Evolutionary conservation across 2,797 vertebrate genomes (phyloP), one percentile per base, ranked within the genome.

Genomic region (Ceryle rudis): DNA sequence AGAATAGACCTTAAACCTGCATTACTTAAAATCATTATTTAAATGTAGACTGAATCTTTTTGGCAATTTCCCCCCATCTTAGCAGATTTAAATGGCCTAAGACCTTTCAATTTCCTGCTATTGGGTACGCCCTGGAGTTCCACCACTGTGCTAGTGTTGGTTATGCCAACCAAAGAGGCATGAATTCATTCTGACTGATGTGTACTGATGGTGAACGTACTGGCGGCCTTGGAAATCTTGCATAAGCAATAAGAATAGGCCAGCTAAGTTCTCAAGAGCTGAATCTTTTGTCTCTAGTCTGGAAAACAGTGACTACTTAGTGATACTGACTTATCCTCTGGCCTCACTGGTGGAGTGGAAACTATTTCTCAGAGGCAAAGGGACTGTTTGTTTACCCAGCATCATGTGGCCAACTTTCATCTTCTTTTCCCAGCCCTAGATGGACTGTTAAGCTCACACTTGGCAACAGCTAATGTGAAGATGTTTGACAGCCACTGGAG

Each of bases 401-500:
- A 37, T 87, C 46, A 33, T 65, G 74, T 86, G 69, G 70, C 39
- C 57, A 75, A 62, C 80, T 94, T 95, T 93, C 72, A 75, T 87
- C 92, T 90, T 95, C 41, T 86, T 97, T 97, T 95, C 89, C 91
- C 94, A 96, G 67, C 85, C 87, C 72, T 85, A 75, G 81, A 61
- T 82, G 72, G 65, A 52, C 81, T 77, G 54, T 83, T 92, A 95
- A 94, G 65, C 66, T 95, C 64, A 79, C 75, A 81, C n/a, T 92
- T 93, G 93, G 87, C 72, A 88, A 90, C 83, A 85, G 67, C 93
- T 83, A 93, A 80, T 77, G 86, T 96, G 95, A 93, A 94, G 70
- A 81, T 95, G 72, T 79, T 94, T 96, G 86, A 96, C 91, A 94
- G 71, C 39, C 81, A 54, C 85, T 96, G 78, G 91, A 97, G 94